These are phyloP conservation scores for Coluber constrictor DNA, from an alignment of 2,797 vertebrate genomes.

Conservation along the genomic window DNA sequence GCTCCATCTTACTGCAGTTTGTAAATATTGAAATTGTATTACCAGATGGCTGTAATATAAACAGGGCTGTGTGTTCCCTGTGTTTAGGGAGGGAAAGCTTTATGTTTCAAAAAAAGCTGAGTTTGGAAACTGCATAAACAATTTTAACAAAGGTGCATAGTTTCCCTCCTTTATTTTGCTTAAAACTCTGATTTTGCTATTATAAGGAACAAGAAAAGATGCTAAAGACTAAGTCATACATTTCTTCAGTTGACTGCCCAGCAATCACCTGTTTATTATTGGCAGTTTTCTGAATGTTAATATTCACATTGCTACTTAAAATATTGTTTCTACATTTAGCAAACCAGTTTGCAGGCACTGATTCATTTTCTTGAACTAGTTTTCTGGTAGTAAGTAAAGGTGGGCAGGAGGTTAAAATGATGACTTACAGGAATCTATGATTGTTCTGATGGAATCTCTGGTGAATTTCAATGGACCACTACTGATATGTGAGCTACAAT, in stretches of 20 bases:
- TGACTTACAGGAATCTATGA: neutral
- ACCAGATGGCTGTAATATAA: conserved; percentile 14
- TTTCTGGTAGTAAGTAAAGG: neutral
- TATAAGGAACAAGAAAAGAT: neutral
- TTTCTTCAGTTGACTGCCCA: neutral
- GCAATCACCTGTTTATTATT: neutral
- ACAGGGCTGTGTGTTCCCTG: neutral
- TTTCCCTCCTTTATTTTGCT: neutral
- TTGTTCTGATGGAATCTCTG: neutral
- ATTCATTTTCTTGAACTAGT: neutral
- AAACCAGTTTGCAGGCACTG: neutral
- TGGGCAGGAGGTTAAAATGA: neutral
- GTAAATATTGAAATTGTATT: conserved; percentile 34
- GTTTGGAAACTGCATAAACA: neutral
- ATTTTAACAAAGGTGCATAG: neutral
- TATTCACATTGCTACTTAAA: neutral
- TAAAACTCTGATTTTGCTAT: neutral
- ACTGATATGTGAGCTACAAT: neutral
- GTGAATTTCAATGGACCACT: neutral
- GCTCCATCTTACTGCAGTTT: conserved; percentile 13
- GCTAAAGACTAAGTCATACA: neutral
- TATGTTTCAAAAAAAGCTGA: neutral
- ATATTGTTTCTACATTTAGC: neutral
- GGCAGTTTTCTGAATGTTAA: neutral
- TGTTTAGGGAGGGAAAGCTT: neutral